Evolutionary conservation across 2,888 invertebrate species (phyloP), one percentile per base, ranked within the genome.

Genomic region (Mythimna impura): DNA sequence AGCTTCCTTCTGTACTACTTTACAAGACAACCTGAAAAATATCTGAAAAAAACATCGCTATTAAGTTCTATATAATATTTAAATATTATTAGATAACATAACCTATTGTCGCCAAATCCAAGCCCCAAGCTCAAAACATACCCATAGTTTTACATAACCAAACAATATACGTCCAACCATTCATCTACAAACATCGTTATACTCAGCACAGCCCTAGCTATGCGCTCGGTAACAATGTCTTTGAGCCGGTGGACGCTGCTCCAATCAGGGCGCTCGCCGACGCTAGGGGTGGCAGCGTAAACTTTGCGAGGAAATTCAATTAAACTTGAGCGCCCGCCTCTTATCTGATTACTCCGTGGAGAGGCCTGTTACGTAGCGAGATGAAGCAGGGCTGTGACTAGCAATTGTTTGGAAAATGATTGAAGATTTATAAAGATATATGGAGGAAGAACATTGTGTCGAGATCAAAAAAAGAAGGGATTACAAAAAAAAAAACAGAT

Each of bases 241-340:
- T 95, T 93, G 91, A 88, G 82, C 87, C 88, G 86, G 86, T 87
- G 82, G 84, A 86, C 89, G 91, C 88, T 89, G 93, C 91, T 87
- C 95, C 95, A 95, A 95, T 95, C 95, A 94, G 90, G 89, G 91
- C 88, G 88, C 88, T 74, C 88, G 87, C 87, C 85, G 88, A 52
- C 50, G 84, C 87, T 88, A 90, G 93, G 94, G 95, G 94, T 93
- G 94, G 92, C 88, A 88, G 78, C 80, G 94, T 93, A 94, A 95
- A 95, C 95, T 96, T 95, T 94, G 93, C 89, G 91, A 91, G 93
- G 91, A 89, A 92, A 95, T 95, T 95, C 96, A 96, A 96, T 96
- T 96, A 95, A 96, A 96, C 95, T 96, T 95, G 94, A 93, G 93
- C 94, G 92, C 92, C 94, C 93, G 86, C 90, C 94, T 92, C 93